Conservation (phyloP, 2,113 vertebrate genomes). For the Chloropsis hardwickii region DNA sequence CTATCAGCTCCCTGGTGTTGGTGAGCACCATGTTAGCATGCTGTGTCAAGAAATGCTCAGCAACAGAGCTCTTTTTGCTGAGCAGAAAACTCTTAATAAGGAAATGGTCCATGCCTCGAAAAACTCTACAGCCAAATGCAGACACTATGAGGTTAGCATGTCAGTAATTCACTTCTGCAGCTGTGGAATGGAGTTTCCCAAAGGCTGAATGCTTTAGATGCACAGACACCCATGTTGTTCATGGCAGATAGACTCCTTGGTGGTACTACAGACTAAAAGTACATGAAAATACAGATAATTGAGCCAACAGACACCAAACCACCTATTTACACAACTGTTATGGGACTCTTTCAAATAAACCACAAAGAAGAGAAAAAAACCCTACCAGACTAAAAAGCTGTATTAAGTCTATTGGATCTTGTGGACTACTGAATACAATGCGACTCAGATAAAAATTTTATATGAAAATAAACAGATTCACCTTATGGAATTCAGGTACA, state of each 20-base stretch:
- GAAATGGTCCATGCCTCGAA: not conserved
- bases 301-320: not conserved
- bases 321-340: not conserved
- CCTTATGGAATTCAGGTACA: not conserved
- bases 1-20: too few species aligned
- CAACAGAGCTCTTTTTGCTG: not conserved
- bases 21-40: accelerated
- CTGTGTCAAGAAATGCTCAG: not conserved
- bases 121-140: not conserved
- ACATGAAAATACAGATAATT: not conserved
- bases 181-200: not conserved
- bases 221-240: not conserved
- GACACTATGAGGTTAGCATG: not conserved
- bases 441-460: not conserved
- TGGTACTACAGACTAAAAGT: not conserved
- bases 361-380: not conserved
- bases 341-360: not conserved
- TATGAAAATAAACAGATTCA: not conserved
- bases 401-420: not conserved
- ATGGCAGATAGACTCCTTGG: not conserved
- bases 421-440: not conserved
- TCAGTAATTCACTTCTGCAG: not conserved
- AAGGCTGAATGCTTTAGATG: not conserved
- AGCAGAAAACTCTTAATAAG: not conserved
- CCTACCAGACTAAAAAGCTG: not conserved